Conservation (phyloP, 1,140 invertebrate genomes). For the Oedothorax gibbosus region DNA sequence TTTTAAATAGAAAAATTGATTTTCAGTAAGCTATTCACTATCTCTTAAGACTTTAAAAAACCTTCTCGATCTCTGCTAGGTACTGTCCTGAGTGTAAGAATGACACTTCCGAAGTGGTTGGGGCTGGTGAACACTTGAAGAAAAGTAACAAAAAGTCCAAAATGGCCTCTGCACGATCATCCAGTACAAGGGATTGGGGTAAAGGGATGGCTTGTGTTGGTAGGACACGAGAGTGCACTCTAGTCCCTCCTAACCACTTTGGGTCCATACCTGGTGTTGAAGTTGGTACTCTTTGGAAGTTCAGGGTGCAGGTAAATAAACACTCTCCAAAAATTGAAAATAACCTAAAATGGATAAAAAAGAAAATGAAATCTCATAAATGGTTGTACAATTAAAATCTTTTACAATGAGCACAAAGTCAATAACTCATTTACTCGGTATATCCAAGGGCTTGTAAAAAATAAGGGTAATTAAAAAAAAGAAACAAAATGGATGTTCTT, state of each 20-base stretch:
- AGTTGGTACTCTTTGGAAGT: constrained; percentile 87
- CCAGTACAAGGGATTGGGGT: constrained; percentile 79
- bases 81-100: constrained; percentile 84
- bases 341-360: not conserved
- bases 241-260: constrained; percentile 82
- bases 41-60: too few species aligned
- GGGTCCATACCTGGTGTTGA: constrained; percentile 87
- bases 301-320: constrained; percentile 80
- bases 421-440: too few species aligned
- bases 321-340: not conserved
- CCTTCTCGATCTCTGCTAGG: constrained; percentile 72
- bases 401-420: not conserved
- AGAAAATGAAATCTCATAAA: not conserved
- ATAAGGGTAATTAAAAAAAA: too few species aligned
- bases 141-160: constrained; percentile 77
- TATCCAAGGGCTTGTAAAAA: too few species aligned
- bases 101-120: constrained; percentile 81
- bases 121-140: constrained; percentile 80
- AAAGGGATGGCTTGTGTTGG: constrained; percentile 88
- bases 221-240: constrained; percentile 76
- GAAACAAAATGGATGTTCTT: too few species aligned
- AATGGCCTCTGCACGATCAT: constrained; percentile 72
- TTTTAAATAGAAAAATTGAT: too few species aligned
- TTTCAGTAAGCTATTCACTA: too few species aligned
- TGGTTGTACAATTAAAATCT: not conserved